Percentiles rank a stretch among this genome's conserved stretches.
Conservation (phyloP, 37 sponge, comb jelly and placozoan species). For the Haliclona indistincta region DNA sequence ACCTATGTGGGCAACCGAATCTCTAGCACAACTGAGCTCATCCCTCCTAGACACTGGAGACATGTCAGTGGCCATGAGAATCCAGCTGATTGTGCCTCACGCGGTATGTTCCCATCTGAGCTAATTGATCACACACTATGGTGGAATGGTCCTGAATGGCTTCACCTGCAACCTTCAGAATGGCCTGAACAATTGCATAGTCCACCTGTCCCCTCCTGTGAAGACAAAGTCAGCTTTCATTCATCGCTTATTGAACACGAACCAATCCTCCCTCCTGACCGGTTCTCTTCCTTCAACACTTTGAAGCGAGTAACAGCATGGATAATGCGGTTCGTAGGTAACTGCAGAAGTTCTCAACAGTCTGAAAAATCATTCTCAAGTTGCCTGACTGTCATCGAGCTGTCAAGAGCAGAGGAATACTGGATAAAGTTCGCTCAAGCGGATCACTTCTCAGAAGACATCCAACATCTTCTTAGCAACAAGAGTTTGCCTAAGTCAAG, state of each 20-base stretch:
- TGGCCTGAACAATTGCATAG: background rate
- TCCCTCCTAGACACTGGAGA: constrained; percentile 2
- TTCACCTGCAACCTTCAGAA: background rate
- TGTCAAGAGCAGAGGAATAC: background rate
- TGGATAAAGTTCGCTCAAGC: background rate
- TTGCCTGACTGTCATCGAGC: background rate
- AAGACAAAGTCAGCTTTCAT: background rate
- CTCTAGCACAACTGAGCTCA: background rate
- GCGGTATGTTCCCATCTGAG: constrained; percentile 14
- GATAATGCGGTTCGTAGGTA: constrained; percentile 29
- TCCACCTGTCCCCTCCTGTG: background rate
- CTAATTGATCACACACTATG: constrained; percentile 10
- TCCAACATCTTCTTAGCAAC: background rate
- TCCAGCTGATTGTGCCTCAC: constrained; percentile 27
- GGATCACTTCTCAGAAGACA: background rate
- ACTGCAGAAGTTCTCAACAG: constrained; percentile 17
- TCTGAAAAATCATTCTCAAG: background rate
- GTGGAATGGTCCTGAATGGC: constrained; percentile 7
- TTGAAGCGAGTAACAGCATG: constrained; percentile 44
- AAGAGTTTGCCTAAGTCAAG: background rate
- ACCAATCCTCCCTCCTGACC: constrained; percentile 19
- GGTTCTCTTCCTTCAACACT: constrained; percentile 13
- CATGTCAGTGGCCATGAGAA: constrained; percentile 2
- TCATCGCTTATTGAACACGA: background rate
- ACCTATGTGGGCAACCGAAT: constrained; percentile 11